Base-by-base conservation (phyloP, 53 echinoderm and acorn worm genomes). In the Echinarachnius parma region DNA sequence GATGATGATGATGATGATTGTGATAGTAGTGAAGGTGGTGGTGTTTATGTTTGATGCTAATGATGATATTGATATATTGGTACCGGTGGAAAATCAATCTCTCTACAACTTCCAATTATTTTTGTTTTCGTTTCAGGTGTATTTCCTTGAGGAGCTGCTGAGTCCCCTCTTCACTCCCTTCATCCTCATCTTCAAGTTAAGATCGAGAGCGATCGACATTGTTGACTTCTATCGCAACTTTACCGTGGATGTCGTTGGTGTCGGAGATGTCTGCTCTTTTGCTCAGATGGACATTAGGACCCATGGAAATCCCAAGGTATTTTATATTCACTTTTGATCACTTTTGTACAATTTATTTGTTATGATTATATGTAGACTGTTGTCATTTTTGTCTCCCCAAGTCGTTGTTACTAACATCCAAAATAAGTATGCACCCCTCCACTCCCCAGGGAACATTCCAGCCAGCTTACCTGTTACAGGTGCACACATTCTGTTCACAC, bases 151-250 rank as follows among this genome's bases (percentile, higher is more conserved):
- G 60, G 98, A 98, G 77, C 66, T 98, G 0, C 64, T 98, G 19
- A 98, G 98, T 66, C 98, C 98, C 16, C 72, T 98, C 44, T 10
- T 98, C 32, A 92, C 98, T 0, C 98, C 98, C 9, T 63, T 87
- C 46, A 62, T 98, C 44, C 78, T 92, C 15, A 80, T 80, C 45
- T 86, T 98, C 68, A 84, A 80, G 57, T 78, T 92, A 7, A 60
- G 91, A 27, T 70, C 85, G 24, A 85, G 86, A 59, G 92, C 88
- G 4, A 62, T 98, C 57, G 98, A 92, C 75, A 98, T 98, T 39
- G 98, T 98, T 7, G 98, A 92, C 75, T 98, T 98, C 82, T 98
- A 98, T 66, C 98, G 88, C 34, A 98, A 98, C 72, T 98, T 98
- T 62, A 83, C 88, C 1, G 89, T 98, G 21, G 98, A 98, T 32